Base-by-base conservation (phyloP, 2,113 vertebrate species). In the Cyprinodon tularosa region DNA sequence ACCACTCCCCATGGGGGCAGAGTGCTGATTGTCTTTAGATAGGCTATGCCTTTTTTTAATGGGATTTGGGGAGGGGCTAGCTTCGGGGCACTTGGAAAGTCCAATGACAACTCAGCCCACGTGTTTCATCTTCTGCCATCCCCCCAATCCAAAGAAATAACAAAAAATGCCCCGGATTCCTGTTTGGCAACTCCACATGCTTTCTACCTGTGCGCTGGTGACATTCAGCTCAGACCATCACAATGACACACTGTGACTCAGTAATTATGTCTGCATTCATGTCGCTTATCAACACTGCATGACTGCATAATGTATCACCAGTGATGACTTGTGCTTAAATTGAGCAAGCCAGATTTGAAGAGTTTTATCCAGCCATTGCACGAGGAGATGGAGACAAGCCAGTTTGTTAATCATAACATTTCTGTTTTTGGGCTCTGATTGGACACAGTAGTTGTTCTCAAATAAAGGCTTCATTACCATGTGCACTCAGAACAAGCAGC, bases 301-400 rank as follows among this genome's bases (percentile, higher is more conserved):
- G 44, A 38, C 39, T 72, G 62, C 72, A 63, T 10, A 15, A 45
- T 66, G 68, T 61, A 44, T 67, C 42, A 3, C 64, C 72, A 70
- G 22, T 40, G 66, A 64, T 62, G 75, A 86, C 81, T 81, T 84
- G 78, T 78, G 65, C 71, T 62, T 81, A 45, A 84, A 91, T 91
- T 86, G 79, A 88, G 86, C 74, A 45, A 29, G 13, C 62, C 85
- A 87, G 66, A 89, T 90, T 88, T 69, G 36, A 22, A 39, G 53
- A 53, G 67, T 71, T 57, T 77, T 90, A 12, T 65, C 72, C 73
- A 82, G 73, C 61, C n/a, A 61, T 85, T 78, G 70, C 76, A 74
- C 0, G 64, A 72, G 83, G 81, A 77, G 50, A 83, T 81, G 81
- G 86, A 76, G 80, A 87, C 83, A 87, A 13, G 17, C 17, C 72